A percentile compares a stretch with the other conserved stretches of the same genome.
phyloP scores from a whole-genome alignment of 2,113 vertebrate species.

The Oncorhynchus tshawytscha region DNA sequence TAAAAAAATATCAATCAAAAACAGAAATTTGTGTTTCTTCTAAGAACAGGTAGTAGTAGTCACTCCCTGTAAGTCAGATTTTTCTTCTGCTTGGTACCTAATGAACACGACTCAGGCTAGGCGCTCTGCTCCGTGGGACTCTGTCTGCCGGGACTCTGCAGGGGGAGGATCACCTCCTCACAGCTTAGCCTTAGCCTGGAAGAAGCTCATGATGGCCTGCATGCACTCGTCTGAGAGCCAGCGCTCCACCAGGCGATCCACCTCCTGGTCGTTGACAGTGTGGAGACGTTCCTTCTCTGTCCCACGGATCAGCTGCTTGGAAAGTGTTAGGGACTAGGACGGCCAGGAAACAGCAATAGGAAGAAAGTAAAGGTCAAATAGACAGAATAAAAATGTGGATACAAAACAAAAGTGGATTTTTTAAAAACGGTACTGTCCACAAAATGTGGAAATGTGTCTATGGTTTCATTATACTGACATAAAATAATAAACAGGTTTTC shows the following conservation, averaged over 20 bases:
- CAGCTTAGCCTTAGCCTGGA: conserved; percentile 82
- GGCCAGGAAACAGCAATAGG: conserved; percentile 3
- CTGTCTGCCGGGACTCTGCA: background rate
- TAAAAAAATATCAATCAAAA: too few species aligned
- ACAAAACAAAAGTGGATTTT: too few species aligned
- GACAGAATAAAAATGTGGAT: too few species aligned
- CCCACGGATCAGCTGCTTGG: conserved; percentile 83
- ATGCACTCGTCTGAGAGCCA: conserved; percentile 84
- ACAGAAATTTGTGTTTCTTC: too few species aligned
- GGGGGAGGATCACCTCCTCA: background rate
- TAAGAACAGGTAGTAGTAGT: background rate
- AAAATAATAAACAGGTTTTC: too few species aligned
- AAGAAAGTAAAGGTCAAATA: background rate
- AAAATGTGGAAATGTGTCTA: too few species aligned
- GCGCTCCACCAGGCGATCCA: conserved; percentile 73
- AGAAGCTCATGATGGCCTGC: conserved; percentile 81
- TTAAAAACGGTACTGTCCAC: too few species aligned
- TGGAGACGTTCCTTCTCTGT: conserved; percentile 81
- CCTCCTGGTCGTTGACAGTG: conserved; percentile 77
- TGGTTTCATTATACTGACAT: too few species aligned
- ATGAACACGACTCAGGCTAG: background rate
- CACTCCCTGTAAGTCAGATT: background rate
- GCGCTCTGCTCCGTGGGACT: background rate
- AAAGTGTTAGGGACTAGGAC: conserved; percentile 77
- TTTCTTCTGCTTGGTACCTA: background rate